Conservation (phyloP, 1,140 invertebrate genomes). For the Papilio helenus region DNA sequence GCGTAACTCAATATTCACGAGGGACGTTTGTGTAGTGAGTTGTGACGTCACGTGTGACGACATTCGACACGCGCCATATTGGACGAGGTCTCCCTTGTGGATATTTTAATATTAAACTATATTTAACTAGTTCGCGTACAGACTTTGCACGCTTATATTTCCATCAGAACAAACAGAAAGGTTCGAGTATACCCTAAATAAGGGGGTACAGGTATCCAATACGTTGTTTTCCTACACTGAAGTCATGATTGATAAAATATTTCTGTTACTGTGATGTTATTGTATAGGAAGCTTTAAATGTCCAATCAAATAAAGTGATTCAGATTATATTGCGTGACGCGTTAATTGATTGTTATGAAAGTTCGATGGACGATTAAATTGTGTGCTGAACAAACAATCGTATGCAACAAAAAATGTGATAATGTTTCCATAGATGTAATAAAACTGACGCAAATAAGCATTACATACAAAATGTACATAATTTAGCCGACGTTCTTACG, state of each 20-base stretch:
- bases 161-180: no score
- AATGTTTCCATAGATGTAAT: not conserved
- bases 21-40: not conserved
- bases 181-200: no score
- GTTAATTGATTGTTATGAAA: slow-evolving; percentile 7
- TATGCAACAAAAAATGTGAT: not conserved
- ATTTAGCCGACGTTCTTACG: no score
- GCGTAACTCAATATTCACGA: slow-evolving; percentile 20
- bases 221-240: no score
- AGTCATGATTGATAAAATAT: not conserved
- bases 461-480: no score
- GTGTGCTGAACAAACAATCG: not conserved
- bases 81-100: slow-evolving; percentile 9
- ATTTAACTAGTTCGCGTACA: not conserved
- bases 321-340: not conserved
- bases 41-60: slow-evolving; percentile 22
- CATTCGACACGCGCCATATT: slow-evolving; percentile 19
- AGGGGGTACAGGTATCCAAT: no score
- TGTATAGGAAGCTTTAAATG: not conserved
- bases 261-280: not conserved
- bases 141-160: not conserved
- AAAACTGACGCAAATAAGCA: not conserved
- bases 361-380: not conserved
- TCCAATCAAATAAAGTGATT: slow-evolving; percentile 1
- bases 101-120: slow-evolving; percentile 12